A percentile compares a stretch with the other conserved stretches of the same genome.
Conservation (phyloP, 2,888 invertebrate genomes). For the Ichneumoninae sp. region DNA sequence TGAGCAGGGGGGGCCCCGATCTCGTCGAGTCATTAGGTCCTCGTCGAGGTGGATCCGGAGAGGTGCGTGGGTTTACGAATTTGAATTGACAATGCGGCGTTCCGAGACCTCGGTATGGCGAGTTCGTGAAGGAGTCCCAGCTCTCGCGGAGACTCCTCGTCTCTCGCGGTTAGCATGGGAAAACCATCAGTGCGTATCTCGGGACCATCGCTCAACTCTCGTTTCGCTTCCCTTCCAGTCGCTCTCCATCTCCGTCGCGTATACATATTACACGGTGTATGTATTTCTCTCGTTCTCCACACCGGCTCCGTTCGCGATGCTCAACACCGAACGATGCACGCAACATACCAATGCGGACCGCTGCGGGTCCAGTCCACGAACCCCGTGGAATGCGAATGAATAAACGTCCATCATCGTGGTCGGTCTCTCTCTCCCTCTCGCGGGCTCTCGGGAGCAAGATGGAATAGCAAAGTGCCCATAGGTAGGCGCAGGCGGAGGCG, state of each 20-base stretch:
- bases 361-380: constrained; percentile 67
- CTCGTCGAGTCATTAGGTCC: constrained; percentile 68
- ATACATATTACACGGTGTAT: constrained; percentile 5
- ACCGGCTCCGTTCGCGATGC: constrained; percentile 40
- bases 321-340: constrained; percentile 55
- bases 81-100: constrained; percentile 72
- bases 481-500: constrained; percentile 2
- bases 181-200: constrained; percentile 78
- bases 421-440: constrained; percentile 1
- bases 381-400: constrained; percentile 77
- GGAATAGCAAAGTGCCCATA: constrained; percentile 10
- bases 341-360: constrained; percentile 57
- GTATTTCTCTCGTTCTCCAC: constrained; percentile 9
- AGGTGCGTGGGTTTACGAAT: constrained; percentile 72
- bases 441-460: constrained; percentile 22
- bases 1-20: constrained; percentile 38
- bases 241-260: constrained; percentile 18
- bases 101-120: constrained; percentile 56
- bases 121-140: constrained; percentile 15
- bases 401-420: constrained; percentile 67
- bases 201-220: constrained; percentile 72
- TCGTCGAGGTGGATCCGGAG: constrained; percentile 37
- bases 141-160: constrained; percentile 35
- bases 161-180: constrained; percentile 71
- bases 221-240: constrained; percentile 45